Percentiles rank a stretch among this genome's conserved stretches.
These are phyloP conservation scores for Apis dorsata DNA, from an alignment of 1,140 invertebrate species.

Conservation along the genomic window DNA sequence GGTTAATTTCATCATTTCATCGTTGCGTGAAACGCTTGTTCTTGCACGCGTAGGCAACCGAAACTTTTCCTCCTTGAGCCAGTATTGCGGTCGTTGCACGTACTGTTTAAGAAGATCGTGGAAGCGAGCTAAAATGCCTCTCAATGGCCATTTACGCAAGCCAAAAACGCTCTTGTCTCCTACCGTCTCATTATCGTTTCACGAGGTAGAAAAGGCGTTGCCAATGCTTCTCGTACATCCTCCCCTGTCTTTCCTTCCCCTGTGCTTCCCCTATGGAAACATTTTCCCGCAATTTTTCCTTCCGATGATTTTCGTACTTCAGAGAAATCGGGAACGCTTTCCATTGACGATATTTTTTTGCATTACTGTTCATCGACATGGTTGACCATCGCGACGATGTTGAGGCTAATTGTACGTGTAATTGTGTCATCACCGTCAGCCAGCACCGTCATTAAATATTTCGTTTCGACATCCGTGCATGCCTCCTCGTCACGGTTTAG, in stretches of 20 bases:
- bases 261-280: conserved; percentile 1
- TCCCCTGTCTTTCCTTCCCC: conserved; percentile 7
- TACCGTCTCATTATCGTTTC: conserved; percentile 42
- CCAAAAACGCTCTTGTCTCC: conserved; percentile 29
- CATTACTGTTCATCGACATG: conserved; percentile 3
- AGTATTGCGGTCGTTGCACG: conserved; percentile 29
- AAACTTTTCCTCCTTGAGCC: conserved; percentile 10
- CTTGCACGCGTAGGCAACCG: conserved; percentile 3
- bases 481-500: conserved; percentile 37
- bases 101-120: conserved; percentile 33
- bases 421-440: conserved; percentile 28
- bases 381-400: conserved; percentile 6
- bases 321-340: not conserved
- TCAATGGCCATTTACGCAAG: conserved; percentile 50
- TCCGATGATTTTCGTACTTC: not conserved
- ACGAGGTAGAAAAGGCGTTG: conserved; percentile 16
- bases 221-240: not conserved
- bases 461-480: conserved; percentile 44
- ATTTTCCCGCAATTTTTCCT: not conserved
- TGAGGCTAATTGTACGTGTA: conserved; percentile 36
- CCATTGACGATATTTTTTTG: not conserved
- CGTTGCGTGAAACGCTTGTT: conserved; percentile 13
- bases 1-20: conserved; percentile 24
- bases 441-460: conserved; percentile 42
- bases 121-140: conserved; percentile 29